These are phyloP conservation scores for Aplocera efformata DNA, from an alignment of 2,888 invertebrate species.

Conservation along the genomic window DNA sequence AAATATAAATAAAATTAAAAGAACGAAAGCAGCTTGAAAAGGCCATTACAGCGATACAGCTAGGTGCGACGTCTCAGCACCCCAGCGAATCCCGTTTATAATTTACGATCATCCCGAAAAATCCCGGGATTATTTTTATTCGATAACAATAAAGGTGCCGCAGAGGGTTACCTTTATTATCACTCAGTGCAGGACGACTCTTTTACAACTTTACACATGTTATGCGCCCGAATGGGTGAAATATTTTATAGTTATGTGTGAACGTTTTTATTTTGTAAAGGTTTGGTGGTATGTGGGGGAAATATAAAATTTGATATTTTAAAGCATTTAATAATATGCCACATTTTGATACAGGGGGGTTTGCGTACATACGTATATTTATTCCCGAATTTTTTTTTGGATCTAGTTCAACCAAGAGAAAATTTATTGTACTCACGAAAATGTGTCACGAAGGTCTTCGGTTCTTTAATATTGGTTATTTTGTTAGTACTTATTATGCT, in stretches of 20 bases:
- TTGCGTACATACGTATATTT: too few relatives aligned
- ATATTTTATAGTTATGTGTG: conserved; percentile 39
- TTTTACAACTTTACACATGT: conserved; percentile 75
- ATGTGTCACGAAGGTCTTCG: too few relatives aligned
- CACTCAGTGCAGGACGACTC: conserved; percentile 68
- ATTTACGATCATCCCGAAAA: conserved; percentile 79
- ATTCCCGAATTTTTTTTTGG: too few relatives aligned
- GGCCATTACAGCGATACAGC: conserved; percentile 7
- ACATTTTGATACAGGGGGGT: too few relatives aligned
- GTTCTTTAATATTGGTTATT: too few relatives aligned
- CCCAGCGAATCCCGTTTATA: conserved; percentile 69
- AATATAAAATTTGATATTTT: too few relatives aligned
- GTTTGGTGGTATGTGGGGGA: conserved; percentile 2
- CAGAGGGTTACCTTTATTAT: conserved; percentile 78
- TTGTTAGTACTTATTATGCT: too few relatives aligned
- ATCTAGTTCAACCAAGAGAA: too few relatives aligned
- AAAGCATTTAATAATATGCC: too few relatives aligned
- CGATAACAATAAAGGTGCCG: conserved; percentile 78
- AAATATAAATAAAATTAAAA: background rate
- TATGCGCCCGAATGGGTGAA: conserved; percentile 42
- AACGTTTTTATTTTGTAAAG: conserved; percentile 30
- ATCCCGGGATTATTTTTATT: conserved; percentile 79
- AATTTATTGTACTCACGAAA: too few relatives aligned
- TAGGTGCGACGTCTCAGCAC: conserved; percentile 39
- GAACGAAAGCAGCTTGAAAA: conserved; percentile 2